Base-by-base conservation (phyloP, 2,113 vertebrate species). In the Gyps fulvus region DNA sequence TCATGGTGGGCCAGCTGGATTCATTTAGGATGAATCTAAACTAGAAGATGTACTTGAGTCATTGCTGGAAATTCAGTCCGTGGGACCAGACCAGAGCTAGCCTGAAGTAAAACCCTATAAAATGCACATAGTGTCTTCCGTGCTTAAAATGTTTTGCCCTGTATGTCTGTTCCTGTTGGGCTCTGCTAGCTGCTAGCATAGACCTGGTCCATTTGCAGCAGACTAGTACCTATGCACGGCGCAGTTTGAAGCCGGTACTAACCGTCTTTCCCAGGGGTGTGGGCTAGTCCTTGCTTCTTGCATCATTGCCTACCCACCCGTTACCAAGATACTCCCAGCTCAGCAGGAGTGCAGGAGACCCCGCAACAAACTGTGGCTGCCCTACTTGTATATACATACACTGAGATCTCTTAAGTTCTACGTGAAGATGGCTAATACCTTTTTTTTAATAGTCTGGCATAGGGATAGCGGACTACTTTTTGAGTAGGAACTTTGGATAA, bases 261-360 rank as follows among this genome's bases (percentile, higher is more conserved):
- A 9, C 14, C 0, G 0, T 32, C 43, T 34, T 93, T 91, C 21
- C 34, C 22, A 21, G 47, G 36, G 22, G 0, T 1, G 1, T 25
- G 42, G 21, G n/a, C 40, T 72, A 3, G 19, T 74, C 21, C 19
- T 15, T 61, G 25, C 59, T 67, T 59, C 72, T 82, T n/a, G 58
- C 67, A 61, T 20, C 22, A 2, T 10, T 87, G 58, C 45, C 52
- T 52, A 7, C 1, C 0, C 34, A 4, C 3, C 3, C 26, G 13
- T 83, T 86, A 34, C 25, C 4, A 11, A 29, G 49, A 57, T 70
- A 11, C 32, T 83, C 23, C 29, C 47, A 47, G 47, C 26, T 59
- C 47, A 43, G 38, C 16, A 22, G 57, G 40, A 78, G 26, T 62
- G 14, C 73, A 13, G 16, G 58, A 13, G 45, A 20, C n/a, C 26